Base-by-base conservation (phyloP, 2,888 invertebrate species). In the Antheraea yamamai region DNA sequence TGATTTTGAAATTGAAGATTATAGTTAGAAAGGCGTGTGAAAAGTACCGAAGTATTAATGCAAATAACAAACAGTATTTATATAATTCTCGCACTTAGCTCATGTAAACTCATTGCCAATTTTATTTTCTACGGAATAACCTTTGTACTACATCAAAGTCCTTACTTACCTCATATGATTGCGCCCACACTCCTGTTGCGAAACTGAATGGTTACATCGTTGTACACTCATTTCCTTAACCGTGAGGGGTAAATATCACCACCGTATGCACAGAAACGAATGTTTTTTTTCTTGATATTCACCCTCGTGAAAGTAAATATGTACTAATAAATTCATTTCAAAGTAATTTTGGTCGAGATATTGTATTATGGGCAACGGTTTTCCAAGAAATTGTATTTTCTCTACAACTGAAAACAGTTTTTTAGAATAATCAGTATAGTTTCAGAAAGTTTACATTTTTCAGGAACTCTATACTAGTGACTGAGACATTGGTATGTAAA, bases 181-280 rank as follows among this genome's bases (percentile, higher is more conserved):
- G n/a, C 39, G 20, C 39, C 39, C 70, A 23, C 39, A n/a, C n/a
- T 70, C 39, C 70, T n/a, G 70, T 70, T n/a, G 70, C 39, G 39
- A 70, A 70, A 70, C 39, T 70, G 70, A 70, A 70, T 39, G 20
- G 20, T 70, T n/a, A 14, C 8, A 39, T 20, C 20, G 70, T n/a
- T 70, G 39, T 39, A 35, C n/a, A n/a, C 10, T 20, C n/a, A 70
- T 39, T 39, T 70, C 39, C 4, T n/a, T 20, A n/a, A 39, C 70
- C 70, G 12, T 14, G 10, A 70, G 70, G 70, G 70, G 39, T 70
- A 39, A 70, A 39, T 39, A 12, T 70, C 39, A 39, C n/a, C 39
- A 10, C 23, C 12, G 6, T 39, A 39, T 70, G 39, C n/a, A 70
- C 16, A 66, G 16, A 16, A 30, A 30, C 14, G 14, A 30, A 66